These are phyloP conservation scores for Troilus luridus DNA, from an alignment of 2,888 invertebrate genomes.

Conservation along the genomic window DNA sequence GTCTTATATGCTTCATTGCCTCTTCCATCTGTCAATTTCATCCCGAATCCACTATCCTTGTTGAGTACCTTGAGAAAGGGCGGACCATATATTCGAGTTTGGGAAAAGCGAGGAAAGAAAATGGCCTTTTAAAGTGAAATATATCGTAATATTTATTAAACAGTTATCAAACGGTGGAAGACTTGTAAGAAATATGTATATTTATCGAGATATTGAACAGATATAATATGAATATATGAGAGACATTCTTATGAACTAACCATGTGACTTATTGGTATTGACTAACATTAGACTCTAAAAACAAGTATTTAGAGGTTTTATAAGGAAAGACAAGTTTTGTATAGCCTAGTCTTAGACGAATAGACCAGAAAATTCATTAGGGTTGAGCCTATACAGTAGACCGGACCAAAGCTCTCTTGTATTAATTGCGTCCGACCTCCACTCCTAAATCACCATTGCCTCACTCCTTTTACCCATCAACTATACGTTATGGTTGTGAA, in stretches of 20 bases:
- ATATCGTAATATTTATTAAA: no score
- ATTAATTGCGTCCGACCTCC: conserved; percentile 9
- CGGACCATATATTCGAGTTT: not conserved
- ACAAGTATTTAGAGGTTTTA: not conserved
- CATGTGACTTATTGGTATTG: no score
- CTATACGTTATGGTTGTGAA: no score
- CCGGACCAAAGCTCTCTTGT: not conserved
- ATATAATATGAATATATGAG: no score
- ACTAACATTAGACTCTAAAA: no score
- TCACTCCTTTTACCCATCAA: no score
- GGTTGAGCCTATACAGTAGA: not conserved
- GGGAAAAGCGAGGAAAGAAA: no score
- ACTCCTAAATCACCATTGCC: not conserved
- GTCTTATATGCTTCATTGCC: not conserved
- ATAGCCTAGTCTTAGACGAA: not conserved
- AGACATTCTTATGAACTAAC: no score
- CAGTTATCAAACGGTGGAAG: no score
- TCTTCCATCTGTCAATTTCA: not conserved
- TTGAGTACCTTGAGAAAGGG: not conserved
- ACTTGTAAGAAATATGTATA: no score
- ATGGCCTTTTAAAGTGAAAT: no score
- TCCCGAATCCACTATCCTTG: not conserved
- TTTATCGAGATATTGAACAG: no score
- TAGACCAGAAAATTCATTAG: not conserved
- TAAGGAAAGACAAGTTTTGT: not conserved